These are phyloP conservation scores for Cetonia aurata DNA, from an alignment of 2,888 invertebrate species.

Conservation along the genomic window DNA sequence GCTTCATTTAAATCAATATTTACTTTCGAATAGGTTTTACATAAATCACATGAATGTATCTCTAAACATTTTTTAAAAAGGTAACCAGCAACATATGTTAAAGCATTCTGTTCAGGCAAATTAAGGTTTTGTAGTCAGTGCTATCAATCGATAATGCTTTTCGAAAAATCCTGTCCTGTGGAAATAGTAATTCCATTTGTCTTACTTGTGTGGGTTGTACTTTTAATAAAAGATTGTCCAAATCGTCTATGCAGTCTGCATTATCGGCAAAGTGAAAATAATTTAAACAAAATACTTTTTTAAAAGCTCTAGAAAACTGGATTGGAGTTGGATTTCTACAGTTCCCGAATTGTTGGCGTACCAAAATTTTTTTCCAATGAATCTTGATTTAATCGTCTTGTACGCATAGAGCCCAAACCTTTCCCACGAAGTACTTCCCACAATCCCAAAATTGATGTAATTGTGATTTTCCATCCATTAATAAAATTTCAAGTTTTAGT, in stretches of 20 bases:
- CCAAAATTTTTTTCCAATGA: neutral
- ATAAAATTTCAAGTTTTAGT: neutral
- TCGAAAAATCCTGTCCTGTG: neutral
- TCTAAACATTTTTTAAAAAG: slow-evolving; percentile 5
- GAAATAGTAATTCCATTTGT: neutral
- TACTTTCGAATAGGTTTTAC: no score
- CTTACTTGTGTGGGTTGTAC: neutral
- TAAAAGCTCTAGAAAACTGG: slow-evolving; percentile 6
- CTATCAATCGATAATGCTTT: slow-evolving; percentile 3
- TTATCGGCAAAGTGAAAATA: neutral
- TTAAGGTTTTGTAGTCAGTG: neutral
- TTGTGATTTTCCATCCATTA: slow-evolving; percentile 3
- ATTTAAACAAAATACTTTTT: slow-evolving; percentile 2
- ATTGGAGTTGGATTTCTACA: neutral
- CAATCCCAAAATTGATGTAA: neutral
- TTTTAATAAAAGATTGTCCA: neutral
- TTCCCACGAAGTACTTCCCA: neutral
- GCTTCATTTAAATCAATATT: no score
- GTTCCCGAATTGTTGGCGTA: slow-evolving; percentile 8
- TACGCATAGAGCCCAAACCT: neutral
- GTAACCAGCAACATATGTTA: slow-evolving; percentile 10
- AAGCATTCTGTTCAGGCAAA: neutral
- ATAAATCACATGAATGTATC: neutral
- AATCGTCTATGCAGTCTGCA: neutral
- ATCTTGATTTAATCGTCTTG: neutral